Evolutionary conservation across 1,140 invertebrate species (phyloP), one percentile per base, ranked within the genome.

Genomic region (Drosophila asahinai): DNA sequence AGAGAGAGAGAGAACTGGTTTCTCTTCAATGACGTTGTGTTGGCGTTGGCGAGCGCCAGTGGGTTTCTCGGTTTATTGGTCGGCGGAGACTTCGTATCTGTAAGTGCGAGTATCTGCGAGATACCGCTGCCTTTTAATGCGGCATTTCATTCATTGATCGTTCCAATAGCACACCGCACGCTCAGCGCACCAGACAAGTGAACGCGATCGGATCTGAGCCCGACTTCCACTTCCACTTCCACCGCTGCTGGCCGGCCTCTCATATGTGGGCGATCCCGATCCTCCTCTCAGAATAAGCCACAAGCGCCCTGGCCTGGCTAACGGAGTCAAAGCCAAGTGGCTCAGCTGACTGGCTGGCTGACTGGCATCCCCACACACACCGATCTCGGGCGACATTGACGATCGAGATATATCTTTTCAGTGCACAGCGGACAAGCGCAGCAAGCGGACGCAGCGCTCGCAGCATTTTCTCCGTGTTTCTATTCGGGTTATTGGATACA

Each of bases 111-210:
- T 83, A 84, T 84, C 81, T 80, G 67, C 61, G 67, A 80, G 86
- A 90, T 84, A 84, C 62, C 78, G 45, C 58, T 76, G 81, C 68
- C 81, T 78, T 86, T 87, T 90, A 86, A 90, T 82, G 86, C 86
- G 57, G 81, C 86, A 90, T 90, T 90, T 91, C 86, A 86, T 90
- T 90, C 86, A 90, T 90, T 90, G 86, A 90, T 90, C 86, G 86
- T 72, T 89, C 83, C 86, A 89, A 90, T 89, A 89, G 78, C 75
- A 72, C 84, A 52, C 74, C 81, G 81, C 79, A 90, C 86, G 86
- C 79, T 90, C 67, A 90, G 67, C 86, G 71, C 78, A 81, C 36
- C 71, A 68, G 79, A 62, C 76, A 77, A 77, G 71, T 71, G 49
- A 65, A 64, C 63, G 11, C 51, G 43, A 30, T 57, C 45, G 36